Evolutionary conservation across 2,888 invertebrate species (phyloP), one percentile per base, ranked within the genome.

Genomic region (Acanthosepion pharaonis): DNA sequence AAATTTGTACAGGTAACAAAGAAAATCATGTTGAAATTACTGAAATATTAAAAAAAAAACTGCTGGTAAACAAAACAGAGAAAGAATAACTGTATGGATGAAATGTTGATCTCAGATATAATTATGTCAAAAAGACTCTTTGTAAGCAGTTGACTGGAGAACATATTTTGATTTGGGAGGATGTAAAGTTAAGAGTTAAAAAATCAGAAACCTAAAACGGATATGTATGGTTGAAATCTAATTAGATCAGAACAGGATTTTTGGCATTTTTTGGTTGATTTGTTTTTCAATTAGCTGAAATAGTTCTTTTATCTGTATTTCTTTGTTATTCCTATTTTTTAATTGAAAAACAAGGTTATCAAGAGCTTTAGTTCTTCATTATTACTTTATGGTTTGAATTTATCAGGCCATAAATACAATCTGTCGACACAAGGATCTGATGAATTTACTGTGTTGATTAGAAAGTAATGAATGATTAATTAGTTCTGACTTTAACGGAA

Each of bases 91-190:
- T 78, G 5, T 11, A 0, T n/a, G 11, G 28, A 25, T 59, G 23
- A 78, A 78, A 78, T 78, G n/a, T 78, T n/a, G 78, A 78, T 78
- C 78, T n/a, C 78, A 78, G 78, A n/a, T 78, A 78, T 78, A 78
- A 78, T 78, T 78, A 78, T 78, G 28, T 11, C 28, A n/a, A 28
- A 78, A 78, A 59, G 59, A 59, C 59, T 59, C 59, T 59, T 59
- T 59, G 59, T 59, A 59, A 59, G 59, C 59, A 59, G 59, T 59
- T 59, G 59, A 23, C 59, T 25, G 59, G 59, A 23, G 20, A 59
- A 59, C 59, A 59, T 59, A 59, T 59, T 59, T 59, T 59, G 59
- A 59, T 59, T 59, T 59, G 59, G 59, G 59, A 59, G 59, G 59
- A 59, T 59, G 59, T 59, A 23, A 59, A 23, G 59, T 59, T 59